A percentile compares a stretch with the other conserved stretches of the same genome.
Evolutionary conservation across 2,888 invertebrate species (phyloP).

Genomic region (Xestobium rufovillosum): DNA sequence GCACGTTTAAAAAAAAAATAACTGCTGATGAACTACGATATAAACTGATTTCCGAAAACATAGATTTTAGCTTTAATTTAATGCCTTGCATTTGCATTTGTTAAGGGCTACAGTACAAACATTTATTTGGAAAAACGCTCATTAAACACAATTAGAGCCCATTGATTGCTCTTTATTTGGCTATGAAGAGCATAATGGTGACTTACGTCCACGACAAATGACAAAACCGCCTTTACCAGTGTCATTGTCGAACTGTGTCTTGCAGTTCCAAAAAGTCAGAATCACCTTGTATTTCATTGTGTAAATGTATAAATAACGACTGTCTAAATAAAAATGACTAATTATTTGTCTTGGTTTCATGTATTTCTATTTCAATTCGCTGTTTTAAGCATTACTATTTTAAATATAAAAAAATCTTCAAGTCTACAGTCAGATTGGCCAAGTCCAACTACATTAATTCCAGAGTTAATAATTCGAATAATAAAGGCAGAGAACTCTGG

Average conservation of each 20-base stretch:
- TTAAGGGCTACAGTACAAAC: constrained; percentile 20
- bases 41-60: constrained; percentile 17
- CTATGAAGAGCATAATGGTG: constrained; percentile 13
- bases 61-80: constrained; percentile 18
- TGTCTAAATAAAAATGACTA: constrained; percentile 8
- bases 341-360: constrained; percentile 6
- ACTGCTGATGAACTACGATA: constrained; percentile 20
- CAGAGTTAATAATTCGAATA: too few relatives aligned
- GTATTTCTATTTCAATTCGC: constrained; percentile 8
- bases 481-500: too few relatives aligned
- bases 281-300: constrained; percentile 14
- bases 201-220: constrained; percentile 12
- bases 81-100: constrained; percentile 21
- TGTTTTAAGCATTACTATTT: too few relatives aligned
- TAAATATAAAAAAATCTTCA: too few relatives aligned
- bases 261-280: constrained; percentile 18
- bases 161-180: constrained; percentile 13
- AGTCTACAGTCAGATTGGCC: too few relatives aligned
- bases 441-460: too few relatives aligned
- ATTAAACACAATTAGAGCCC: constrained; percentile 17
- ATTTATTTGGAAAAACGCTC: constrained; percentile 11
- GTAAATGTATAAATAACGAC: constrained; percentile 16
- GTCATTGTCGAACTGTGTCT: constrained; percentile 17
- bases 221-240: constrained; percentile 17
- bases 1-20: constrained; percentile 15